A percentile compares a stretch with the other conserved stretches of the same genome.
Conservation (phyloP, 2,888 invertebrate genomes). For the Dastarcus helophoroides region DNA sequence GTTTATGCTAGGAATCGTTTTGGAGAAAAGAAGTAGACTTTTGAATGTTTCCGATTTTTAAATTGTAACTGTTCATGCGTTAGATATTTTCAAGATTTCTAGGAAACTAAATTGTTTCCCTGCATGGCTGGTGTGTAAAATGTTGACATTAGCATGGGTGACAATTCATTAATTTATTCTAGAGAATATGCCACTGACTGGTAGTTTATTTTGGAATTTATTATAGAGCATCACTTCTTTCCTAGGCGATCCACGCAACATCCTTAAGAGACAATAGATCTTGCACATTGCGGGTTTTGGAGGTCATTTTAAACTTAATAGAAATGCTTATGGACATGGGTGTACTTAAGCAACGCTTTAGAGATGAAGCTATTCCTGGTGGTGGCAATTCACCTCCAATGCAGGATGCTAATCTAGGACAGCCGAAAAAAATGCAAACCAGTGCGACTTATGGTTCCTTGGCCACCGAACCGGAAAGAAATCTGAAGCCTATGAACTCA, state of each 20-base stretch:
- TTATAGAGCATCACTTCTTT: too few relatives aligned
- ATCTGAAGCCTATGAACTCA: slow-evolving; percentile 45
- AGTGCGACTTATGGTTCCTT: slow-evolving; percentile 20
- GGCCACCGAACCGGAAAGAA: slow-evolving; percentile 37
- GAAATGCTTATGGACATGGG: slow-evolving; percentile 88
- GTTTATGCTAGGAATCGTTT: too few relatives aligned
- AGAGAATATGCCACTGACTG: too few relatives aligned
- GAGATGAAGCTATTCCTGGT: slow-evolving; percentile 40
- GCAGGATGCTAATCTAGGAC: slow-evolving; percentile 23
- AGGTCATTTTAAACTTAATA: slow-evolving; percentile 83
- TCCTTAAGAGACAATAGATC: slow-evolving; percentile 73
- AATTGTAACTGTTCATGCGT: too few relatives aligned
- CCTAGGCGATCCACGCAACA: slow-evolving; percentile 76
- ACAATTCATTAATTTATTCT: too few relatives aligned
- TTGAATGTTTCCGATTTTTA: too few relatives aligned
- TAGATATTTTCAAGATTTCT: too few relatives aligned
- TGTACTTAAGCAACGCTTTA: slow-evolving; percentile 51
- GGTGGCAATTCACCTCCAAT: slow-evolving; percentile 16
- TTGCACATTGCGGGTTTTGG: slow-evolving; percentile 81
- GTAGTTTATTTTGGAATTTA: too few relatives aligned
- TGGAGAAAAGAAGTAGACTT: too few relatives aligned
- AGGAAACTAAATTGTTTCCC: too few relatives aligned
- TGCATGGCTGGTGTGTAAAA: too few relatives aligned
- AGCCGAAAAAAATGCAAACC: slow-evolving; percentile 17
- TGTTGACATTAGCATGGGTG: too few relatives aligned